phyloP scores from a whole-genome alignment of 2,888 invertebrate species.

The Lepidochrysops patricia region DNA sequence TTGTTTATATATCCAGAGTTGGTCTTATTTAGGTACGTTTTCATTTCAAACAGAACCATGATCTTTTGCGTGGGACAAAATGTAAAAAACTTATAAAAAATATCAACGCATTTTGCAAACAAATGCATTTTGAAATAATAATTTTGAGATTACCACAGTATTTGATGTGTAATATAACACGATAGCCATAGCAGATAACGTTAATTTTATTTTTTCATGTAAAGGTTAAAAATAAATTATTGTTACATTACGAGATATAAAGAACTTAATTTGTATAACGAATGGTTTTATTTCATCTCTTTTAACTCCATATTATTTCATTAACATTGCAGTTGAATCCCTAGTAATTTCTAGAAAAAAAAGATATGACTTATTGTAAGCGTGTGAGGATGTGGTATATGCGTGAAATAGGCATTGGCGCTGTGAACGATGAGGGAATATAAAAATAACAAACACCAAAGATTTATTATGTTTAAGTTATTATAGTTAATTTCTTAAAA shows the following conservation, averaged over 20 bases:
- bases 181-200: slow-evolving; percentile 60
- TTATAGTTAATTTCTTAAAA: too few species aligned
- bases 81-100: slow-evolving; percentile 19
- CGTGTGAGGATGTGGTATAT: too few species aligned
- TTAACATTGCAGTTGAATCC: too few species aligned
- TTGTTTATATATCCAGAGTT: slow-evolving; percentile 5
- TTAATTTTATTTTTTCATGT: slow-evolving; percentile 48
- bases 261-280: slow-evolving; percentile 59
- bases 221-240: slow-evolving; percentile 64
- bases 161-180: slow-evolving; percentile 42
- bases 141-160: slow-evolving; percentile 50
- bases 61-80: slow-evolving; percentile 13
- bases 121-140: slow-evolving; percentile 26
- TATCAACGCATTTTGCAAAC: too few species aligned
- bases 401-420: too few species aligned
- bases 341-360: too few species aligned
- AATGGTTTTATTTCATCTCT: slow-evolving; percentile 35
- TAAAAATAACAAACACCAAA: too few species aligned
- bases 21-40: not conserved
- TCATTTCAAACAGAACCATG: slow-evolving; percentile 14
- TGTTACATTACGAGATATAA: slow-evolving; percentile 68
- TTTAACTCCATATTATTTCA: too few species aligned
- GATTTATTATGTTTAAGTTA: too few species aligned
- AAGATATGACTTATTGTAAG: too few species aligned
- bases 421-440: too few species aligned